Conservation (phyloP, 2,797 vertebrate genomes). For the Liparis tanakae region DNA sequence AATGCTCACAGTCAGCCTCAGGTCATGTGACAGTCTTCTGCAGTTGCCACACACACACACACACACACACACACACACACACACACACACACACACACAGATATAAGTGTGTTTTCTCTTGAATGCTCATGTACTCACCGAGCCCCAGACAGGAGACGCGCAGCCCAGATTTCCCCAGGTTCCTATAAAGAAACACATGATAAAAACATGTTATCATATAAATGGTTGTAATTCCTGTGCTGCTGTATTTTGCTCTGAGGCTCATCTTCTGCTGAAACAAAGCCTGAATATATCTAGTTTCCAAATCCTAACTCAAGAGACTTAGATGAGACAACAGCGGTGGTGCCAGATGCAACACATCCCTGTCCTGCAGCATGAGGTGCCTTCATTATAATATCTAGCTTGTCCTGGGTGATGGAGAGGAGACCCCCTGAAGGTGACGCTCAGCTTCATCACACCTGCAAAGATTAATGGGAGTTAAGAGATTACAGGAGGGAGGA, state of each 20-base stretch:
- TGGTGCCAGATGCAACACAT: constrained; percentile 11
- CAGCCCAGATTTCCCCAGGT: constrained; percentile 97
- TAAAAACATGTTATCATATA: constrained; percentile 25
- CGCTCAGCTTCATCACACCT: constrained; percentile 33
- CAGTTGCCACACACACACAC: too few species aligned
- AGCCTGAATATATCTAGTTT: constrained; percentile 21
- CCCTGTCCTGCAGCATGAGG: constrained; percentile 14
- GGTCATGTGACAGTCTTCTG: too few species aligned
- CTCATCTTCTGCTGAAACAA: constrained; percentile 10
- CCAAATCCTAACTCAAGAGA: constrained; percentile 2
- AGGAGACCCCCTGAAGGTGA: constrained; percentile 12
- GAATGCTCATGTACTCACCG: constrained; percentile 87
- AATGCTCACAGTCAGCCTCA: too few species aligned
- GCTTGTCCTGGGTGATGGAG: neutral
- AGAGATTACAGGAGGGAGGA: constrained; percentile 16
- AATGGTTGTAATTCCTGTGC: constrained; percentile 15
- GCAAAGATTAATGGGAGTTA: constrained; percentile 38
- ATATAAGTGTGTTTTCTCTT: constrained; percentile 30
- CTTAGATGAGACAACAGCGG: constrained; percentile 5
- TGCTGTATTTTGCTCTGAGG: constrained; percentile 2
- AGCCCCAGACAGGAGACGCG: constrained; percentile 96
- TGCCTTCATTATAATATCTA: constrained; percentile 3
- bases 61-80: constrained; percentile 21
- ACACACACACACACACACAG: constrained; percentile 18
- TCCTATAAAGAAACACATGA: constrained; percentile 83